Evolutionary conservation across 2,113 vertebrate species (phyloP), one percentile per base, ranked within the genome.

Genomic region (Rissa tridactyla): DNA sequence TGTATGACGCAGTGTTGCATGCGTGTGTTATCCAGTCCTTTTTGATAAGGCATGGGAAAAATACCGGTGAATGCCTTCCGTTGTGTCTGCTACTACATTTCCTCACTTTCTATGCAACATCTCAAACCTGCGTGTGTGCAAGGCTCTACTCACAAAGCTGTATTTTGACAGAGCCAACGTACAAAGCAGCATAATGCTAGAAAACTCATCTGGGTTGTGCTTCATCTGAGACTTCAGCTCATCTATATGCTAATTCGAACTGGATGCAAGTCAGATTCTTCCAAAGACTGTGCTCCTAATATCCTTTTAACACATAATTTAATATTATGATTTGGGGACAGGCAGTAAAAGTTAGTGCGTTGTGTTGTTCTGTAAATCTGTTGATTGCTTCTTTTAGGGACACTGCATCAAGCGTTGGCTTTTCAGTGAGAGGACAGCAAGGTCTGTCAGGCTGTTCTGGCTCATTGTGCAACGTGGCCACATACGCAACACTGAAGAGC

Each of bases 181-280:
- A 92, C 79, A 95, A 97, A 93, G 92, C 64, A 97, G 88, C 65
- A 80, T 34, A 92, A 82, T 23, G 54, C 69, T 78, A 21, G 65
- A 68, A 82, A 97, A 87, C 70, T 93, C 94, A 93, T 94, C 88
- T 47, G 47, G 76, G 36, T 5, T 92, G 70, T 79, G 86, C 92
- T 96, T 95, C 82, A 79, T 92, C 79, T 86, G 84, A 86, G 93
- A 82, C 97, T 96, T 96, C 97, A 96, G 79, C 82, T 98, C 96
- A 98, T 97, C 96, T 98, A 97, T 94, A 98, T 98, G 98, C 95
- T 97, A 98, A 98, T 98, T 97, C 3, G 1, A 84, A 91, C 7
- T 34, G 75, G 93, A 97, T 78, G 55, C 89, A 86, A 96, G 96
- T 30, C 72, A 91, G 90, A 64, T 85, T 73, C 97, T 97, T 55